These are phyloP conservation scores for Centropus unirufus DNA, from an alignment of 2,113 vertebrate genomes.

Conservation along the genomic window DNA sequence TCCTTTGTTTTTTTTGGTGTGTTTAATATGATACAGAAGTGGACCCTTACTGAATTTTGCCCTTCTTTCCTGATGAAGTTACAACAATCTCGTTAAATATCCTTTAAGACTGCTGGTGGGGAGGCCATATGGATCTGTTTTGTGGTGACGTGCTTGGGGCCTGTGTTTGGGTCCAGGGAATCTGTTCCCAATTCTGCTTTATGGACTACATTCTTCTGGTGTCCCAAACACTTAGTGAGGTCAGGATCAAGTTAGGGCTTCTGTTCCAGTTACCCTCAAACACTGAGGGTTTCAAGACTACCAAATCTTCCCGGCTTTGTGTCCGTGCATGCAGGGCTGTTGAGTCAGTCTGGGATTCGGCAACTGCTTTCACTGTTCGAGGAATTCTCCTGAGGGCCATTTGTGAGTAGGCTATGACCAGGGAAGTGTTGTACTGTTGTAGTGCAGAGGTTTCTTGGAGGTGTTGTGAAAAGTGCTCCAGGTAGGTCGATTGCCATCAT, in stretches of 20 bases:
- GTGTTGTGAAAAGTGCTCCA: not conserved
- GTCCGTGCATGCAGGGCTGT: not conserved
- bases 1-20: not conserved
- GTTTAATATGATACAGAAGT: not conserved
- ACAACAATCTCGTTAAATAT: not conserved
- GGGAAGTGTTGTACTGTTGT: not conserved
- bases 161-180: rapidly evolving
- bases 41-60: not conserved
- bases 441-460: not conserved
- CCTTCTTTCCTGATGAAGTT: not conserved
- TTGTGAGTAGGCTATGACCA: not conserved
- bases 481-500: not conserved
- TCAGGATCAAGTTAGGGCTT: not conserved
- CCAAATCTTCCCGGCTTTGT: not conserved
- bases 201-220: not conserved
- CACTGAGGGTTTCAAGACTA: not conserved
- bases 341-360: not conserved
- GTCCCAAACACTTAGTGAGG: not conserved
- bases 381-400: not conserved
- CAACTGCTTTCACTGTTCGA: not conserved
- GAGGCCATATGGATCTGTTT: rapidly evolving
- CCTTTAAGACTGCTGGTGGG: not conserved
- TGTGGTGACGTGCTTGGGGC: not conserved
- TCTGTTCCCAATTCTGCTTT: not conserved
- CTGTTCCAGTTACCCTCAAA: not conserved